Conservation (phyloP, 2,113 vertebrate species). For the Cyprinus carpio region DNA sequence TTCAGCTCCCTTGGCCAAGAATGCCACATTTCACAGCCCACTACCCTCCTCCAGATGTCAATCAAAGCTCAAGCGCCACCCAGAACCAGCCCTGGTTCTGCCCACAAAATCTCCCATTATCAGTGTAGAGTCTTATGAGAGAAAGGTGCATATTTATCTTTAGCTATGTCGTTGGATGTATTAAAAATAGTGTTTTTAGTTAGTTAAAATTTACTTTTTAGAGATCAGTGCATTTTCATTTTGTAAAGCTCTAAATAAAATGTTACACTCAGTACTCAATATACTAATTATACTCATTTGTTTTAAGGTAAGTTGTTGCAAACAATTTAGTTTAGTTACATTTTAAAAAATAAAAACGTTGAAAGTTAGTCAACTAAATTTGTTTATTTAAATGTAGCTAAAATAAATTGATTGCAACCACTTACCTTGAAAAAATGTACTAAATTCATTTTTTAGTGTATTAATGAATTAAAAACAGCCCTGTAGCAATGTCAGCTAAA, state of each 20-base stretch:
- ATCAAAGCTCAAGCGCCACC: slow-evolving; percentile 77
- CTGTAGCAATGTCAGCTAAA: background rate
- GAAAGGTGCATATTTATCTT: background rate
- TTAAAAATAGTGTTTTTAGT: background rate
- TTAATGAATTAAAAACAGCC: background rate
- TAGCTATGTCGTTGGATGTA: background rate
- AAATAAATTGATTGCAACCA: too few relatives aligned
- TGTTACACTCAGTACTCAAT: too few relatives aligned
- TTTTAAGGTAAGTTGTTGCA: too few relatives aligned
- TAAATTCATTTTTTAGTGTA: background rate
- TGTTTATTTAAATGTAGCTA: too few relatives aligned
- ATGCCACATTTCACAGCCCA: slow-evolving; percentile 94
- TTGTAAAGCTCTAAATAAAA: background rate
- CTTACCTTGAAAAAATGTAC: too few relatives aligned
- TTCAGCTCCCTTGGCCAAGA: slow-evolving; percentile 96
- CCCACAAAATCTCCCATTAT: background rate
- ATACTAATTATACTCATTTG: too few relatives aligned
- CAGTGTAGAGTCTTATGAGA: background rate
- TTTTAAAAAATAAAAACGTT: too few relatives aligned
- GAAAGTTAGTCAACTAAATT: too few relatives aligned
- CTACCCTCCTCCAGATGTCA: slow-evolving; percentile 84
- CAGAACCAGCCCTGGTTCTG: slow-evolving; percentile 55
- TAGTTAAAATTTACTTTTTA: background rate
- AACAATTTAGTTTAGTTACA: too few relatives aligned
- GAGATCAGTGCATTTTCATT: background rate